These are phyloP conservation scores for Pionites leucogaster DNA, from an alignment of 2,113 vertebrate genomes.

Conservation along the genomic window DNA sequence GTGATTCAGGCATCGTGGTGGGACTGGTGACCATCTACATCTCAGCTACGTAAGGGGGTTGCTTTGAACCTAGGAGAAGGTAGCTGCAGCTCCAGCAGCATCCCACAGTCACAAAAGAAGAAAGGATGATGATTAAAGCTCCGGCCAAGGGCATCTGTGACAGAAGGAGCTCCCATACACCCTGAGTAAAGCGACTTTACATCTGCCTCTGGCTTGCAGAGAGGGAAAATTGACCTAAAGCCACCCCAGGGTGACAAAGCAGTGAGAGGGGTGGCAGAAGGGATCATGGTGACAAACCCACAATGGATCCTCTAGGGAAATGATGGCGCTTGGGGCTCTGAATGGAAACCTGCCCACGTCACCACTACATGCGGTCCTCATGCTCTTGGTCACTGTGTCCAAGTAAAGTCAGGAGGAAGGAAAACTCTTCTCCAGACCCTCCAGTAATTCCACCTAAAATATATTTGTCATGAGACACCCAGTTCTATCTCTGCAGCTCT, in stretches of 20 bases:
- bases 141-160: accelerated
- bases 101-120: not conserved
- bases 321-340: accelerated
- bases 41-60: not conserved
- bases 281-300: accelerated
- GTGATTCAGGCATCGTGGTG: not conserved
- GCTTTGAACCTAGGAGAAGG: not conserved
- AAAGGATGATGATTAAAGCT: not conserved
- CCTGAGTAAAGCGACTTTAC: accelerated
- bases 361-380: accelerated
- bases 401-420: accelerated
- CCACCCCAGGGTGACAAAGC: accelerated
- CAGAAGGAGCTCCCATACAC: not conserved
- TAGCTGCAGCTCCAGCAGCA: accelerated
- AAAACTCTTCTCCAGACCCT: not conserved
- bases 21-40: not conserved
- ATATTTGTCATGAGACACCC: slow-evolving; percentile 39
- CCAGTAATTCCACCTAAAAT: not conserved
- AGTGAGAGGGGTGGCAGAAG: accelerated
- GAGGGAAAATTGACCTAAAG: not conserved
- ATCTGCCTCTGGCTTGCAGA: too few relatives aligned
- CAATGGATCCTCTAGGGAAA: accelerated
- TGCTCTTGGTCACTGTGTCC: accelerated
- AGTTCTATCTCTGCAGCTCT: slow-evolving; percentile 47
- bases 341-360: not conserved